Base-by-base conservation (phyloP, 2,797 vertebrate species). In the Holocentrus rufus region DNA sequence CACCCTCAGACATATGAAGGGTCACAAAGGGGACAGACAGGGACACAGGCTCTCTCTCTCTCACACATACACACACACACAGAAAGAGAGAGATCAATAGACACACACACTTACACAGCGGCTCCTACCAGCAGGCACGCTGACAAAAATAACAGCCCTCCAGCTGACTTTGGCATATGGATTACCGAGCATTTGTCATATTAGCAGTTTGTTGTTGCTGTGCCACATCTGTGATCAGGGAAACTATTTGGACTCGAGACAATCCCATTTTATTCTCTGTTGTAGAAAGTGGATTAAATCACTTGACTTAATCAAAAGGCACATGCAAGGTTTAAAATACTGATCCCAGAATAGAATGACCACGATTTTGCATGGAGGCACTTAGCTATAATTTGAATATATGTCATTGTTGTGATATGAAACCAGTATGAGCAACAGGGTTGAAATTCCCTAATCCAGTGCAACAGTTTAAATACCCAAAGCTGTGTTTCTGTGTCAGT, bases 1-100 rank as follows among this genome's bases (percentile, higher is more conserved):
- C 47, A 70, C 46, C 22, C 25, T n/a, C 57, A 25, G 47, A 61
- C 46, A 71, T 42, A 64, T 74, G 64, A 54, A 52, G 74, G 58
- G 74, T 60, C 59, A 76, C 53, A 49, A 57, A 30, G 14, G 46
- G 31, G 65, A 62, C 63, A 63, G 72, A 56, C 20, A 20, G 13
- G 18, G 39, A 59, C 15, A 65, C 13, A 57, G 5, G 25, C 18
- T 36, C 10, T n/a, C n/a, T n/a, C n/a, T n/a, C n/a, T n/a, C n/a
- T n/a, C n/a, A 58, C 31, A 54, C 18, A 34, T 7, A 61, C 39
- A 62, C 17, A 54, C 44, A 58, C 50, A 27, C n/a, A 60, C 17
- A 62, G 7, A 46, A 23, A 49, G 10, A n/a, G 5, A 20, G 17
- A 7, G 5, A 49, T 49, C 47, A 49, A 49, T 20, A 2, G 49